A percentile compares a stretch with the other conserved stretches of the same genome.
phyloP scores from a whole-genome alignment of 2,888 invertebrate genomes.

The Tipula confusa region DNA sequence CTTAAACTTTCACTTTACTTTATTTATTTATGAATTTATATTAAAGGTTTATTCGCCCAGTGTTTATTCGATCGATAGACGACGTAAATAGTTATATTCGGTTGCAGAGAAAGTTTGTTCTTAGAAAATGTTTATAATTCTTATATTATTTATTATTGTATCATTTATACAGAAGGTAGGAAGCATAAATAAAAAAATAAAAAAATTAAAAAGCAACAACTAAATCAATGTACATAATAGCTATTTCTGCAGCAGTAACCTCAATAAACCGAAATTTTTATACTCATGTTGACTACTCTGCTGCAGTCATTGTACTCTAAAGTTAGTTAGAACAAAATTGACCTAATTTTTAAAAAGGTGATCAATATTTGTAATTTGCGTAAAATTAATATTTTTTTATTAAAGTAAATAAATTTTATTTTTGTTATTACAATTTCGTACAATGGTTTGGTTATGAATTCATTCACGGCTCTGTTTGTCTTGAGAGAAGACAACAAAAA shows the following conservation, averaged over 20 bases:
- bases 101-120: neutral
- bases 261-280: neutral
- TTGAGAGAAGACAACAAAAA: neutral
- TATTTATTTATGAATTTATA: neutral
- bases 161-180: neutral
- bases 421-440: neutral
- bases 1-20: neutral
- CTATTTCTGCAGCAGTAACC: neutral
- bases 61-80: neutral
- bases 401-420: neutral
- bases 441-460: neutral
- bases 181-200: neutral
- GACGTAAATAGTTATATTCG: neutral
- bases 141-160: neutral
- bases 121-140: neutral
- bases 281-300: neutral
- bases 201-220: neutral
- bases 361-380: neutral
- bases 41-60: neutral
- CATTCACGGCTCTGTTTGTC: neutral
- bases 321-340: neutral
- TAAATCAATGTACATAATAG: neutral
- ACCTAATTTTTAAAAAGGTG: neutral
- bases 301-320: neutral
- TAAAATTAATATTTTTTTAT: neutral